Evolutionary conservation across 2,888 invertebrate genomes (phyloP).

Genomic region (Phortica okadai): DNA sequence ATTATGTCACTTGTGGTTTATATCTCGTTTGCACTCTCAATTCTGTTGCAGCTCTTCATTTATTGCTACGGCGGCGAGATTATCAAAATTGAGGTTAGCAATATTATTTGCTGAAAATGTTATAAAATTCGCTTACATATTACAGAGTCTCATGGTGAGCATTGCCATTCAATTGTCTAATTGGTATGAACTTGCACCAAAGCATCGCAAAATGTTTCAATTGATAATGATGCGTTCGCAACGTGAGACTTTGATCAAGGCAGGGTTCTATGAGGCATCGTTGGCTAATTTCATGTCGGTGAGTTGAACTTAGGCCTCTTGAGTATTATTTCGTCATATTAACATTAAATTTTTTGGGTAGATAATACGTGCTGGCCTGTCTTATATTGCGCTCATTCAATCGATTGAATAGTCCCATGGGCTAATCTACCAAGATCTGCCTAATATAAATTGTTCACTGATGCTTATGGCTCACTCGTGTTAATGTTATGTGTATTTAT

Average conservation of each 20-base stretch:
- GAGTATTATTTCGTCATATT: background rate
- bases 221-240: slow-evolving; percentile 69
- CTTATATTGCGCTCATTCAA: slow-evolving; percentile 70
- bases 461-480: background rate
- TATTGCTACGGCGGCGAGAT: slow-evolving; percentile 75
- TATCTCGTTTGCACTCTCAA: slow-evolving; percentile 65
- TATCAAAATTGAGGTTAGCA: slow-evolving; percentile 67
- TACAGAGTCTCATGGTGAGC: slow-evolving; percentile 67
- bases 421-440: no score
- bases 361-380: slow-evolving; percentile 67
- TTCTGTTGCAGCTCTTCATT: slow-evolving; percentile 71
- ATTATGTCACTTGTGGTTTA: slow-evolving; percentile 63
- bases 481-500: background rate
- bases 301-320: slow-evolving; percentile 28
- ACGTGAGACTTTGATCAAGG: slow-evolving; percentile 64
- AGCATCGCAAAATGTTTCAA: slow-evolving; percentile 60
- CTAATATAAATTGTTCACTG: background rate
- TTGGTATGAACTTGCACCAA: slow-evolving; percentile 68
- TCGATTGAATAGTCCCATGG: slow-evolving; percentile 59
- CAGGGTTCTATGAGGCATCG: slow-evolving; percentile 73
- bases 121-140: background rate
- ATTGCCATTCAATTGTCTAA: slow-evolving; percentile 65
- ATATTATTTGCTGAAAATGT: slow-evolving; percentile 2
- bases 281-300: slow-evolving; percentile 72
- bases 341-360: slow-evolving; percentile 35